Base-by-base conservation (phyloP, 2,113 vertebrate species). In the Herpetotheres cachinnans region DNA sequence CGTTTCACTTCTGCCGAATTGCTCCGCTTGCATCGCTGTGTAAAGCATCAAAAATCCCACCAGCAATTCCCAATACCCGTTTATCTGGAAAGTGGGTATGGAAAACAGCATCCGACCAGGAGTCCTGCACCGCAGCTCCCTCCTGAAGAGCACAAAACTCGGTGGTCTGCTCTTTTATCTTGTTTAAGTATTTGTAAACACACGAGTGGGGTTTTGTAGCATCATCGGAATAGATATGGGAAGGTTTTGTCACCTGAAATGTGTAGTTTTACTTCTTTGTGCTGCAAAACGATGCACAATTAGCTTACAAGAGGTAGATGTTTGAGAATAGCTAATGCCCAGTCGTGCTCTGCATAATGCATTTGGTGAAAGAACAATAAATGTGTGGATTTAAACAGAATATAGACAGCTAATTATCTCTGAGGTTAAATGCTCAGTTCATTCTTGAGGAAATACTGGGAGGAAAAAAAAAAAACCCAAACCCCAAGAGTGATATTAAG, bases 331-430 rank as follows among this genome's bases (percentile, higher is more conserved):
- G 83, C 92, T 78, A 74, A 65, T 96, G 74, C 59, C 67, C 44
- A 40, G 81, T 11, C 36, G 55, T 93, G 40, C 77, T 89, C 76
- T 92, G 67, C 59, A 77, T 95, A 94, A 94, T 82, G 59, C 59
- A n/a, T 70, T 69, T 3, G 77, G 85, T 50, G 79, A 21, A 93
- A 56, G 90, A 91, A 86, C 93, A 93, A 90, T 62, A 82, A 65
- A 74, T 50, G 63, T 13, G 70, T 85, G 56, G 86, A 59, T 96
- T 97, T 94, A 70, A 82, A 29, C 83, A 52, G 94, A 86, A 88
- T 62, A 84, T 67, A n/a, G 92, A 56, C n/a, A 90, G 72, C 83
- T 91, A 66, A 89, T 95, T 93, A 96, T 86, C 94, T 79, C 49
- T 3, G 55, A 19, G 82, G 70, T 90, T 73, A 83, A 86, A 66